Percentiles rank a stretch among this genome's conserved stretches.
Conservation (phyloP, 2,888 invertebrate species). For the Parapristionchus giblindavisi region DNA sequence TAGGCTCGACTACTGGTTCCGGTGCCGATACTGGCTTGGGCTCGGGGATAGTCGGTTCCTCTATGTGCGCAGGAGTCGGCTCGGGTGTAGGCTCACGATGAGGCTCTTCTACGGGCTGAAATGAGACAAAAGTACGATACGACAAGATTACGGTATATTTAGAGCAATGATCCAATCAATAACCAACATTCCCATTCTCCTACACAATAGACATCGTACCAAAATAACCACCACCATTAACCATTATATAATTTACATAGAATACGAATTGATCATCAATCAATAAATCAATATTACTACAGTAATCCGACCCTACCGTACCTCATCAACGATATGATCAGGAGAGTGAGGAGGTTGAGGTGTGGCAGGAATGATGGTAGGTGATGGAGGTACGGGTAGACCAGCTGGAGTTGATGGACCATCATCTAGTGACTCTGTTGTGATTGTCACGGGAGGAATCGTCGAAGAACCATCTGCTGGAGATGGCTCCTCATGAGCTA, state of each 20-base stretch:
- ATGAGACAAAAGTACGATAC: neutral
- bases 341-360: slow-evolving; percentile 33
- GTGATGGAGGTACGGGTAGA: slow-evolving; percentile 28
- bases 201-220: slow-evolving; percentile 1
- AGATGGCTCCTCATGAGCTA: neutral
- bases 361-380: slow-evolving; percentile 34
- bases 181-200: neutral
- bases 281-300: neutral
- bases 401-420: neutral
- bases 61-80: neutral
- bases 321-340: slow-evolving; percentile 20
- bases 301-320: slow-evolving; percentile 19
- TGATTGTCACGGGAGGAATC: neutral
- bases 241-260: neutral
- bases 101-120: slow-evolving; percentile 3
- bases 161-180: neutral
- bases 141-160: neutral
- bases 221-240: neutral
- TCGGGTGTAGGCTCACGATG: neutral
- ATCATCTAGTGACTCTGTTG: neutral
- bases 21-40: neutral
- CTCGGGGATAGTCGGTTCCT: neutral
- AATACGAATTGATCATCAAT: no score
- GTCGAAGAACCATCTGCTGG: neutral
- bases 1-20: neutral